Percentiles rank a stretch among this genome's conserved stretches.
Conservation (phyloP, 1,140 invertebrate species). For the Brachionus asplanchnoidis region DNA sequence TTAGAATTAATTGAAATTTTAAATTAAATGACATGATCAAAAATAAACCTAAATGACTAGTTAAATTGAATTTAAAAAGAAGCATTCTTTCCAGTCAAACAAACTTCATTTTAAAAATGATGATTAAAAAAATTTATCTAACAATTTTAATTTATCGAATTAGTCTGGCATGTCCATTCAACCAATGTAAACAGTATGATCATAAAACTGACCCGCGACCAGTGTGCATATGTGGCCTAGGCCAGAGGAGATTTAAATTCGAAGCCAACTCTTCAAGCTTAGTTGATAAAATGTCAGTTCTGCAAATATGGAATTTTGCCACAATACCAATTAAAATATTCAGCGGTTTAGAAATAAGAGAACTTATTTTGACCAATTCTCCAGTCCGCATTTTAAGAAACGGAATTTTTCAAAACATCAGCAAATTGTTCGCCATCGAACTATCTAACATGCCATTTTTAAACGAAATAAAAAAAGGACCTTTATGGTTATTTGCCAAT, state of each 20-base stretch:
- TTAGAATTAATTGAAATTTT: neutral
- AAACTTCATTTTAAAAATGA: neutral
- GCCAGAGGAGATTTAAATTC: neutral
- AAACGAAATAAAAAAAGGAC: neutral
- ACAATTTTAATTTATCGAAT: neutral
- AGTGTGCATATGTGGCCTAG: neutral
- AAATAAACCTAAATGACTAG: neutral
- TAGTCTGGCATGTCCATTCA: neutral
- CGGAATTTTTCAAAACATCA: slow-evolving; percentile 2
- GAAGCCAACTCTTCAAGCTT: neutral
- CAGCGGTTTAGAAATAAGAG: neutral
- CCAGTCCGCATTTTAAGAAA: neutral
- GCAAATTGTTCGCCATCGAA: neutral
- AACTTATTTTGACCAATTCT: neutral
- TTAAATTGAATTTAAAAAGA: neutral
- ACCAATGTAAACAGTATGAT: neutral
- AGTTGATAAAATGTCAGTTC: neutral
- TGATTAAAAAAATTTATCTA: neutral
- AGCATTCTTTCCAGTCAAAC: neutral
- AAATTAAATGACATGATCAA: neutral
- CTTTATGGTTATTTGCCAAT: neutral
- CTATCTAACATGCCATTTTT: neutral
- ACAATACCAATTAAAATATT: neutral
- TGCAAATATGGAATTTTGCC: neutral
- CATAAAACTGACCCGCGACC: neutral